These are phyloP conservation scores for Baryphthengus martii DNA, from an alignment of 2,113 vertebrate genomes.

Conservation along the genomic window DNA sequence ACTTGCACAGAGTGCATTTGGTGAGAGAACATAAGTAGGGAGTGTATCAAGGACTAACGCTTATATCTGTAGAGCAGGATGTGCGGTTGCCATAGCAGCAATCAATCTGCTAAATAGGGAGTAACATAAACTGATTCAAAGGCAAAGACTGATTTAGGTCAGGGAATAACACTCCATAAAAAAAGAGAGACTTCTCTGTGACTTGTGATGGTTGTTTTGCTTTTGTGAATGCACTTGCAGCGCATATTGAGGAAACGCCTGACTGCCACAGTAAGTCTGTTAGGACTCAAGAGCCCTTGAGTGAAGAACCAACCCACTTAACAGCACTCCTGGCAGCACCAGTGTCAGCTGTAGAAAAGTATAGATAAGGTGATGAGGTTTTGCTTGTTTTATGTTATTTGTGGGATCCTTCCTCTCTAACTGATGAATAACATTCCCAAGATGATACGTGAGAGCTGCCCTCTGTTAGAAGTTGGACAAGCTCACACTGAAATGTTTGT, in stretches of 20 bases:
- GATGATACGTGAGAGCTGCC: accelerated
- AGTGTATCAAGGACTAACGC: slow-evolving; percentile 62
- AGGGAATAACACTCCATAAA: slow-evolving; percentile 57
- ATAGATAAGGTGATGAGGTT: not conserved
- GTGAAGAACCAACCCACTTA: slow-evolving; percentile 3
- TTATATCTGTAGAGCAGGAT: slow-evolving; percentile 52
- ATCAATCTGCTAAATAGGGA: slow-evolving; percentile 71
- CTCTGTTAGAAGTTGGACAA: not conserved
- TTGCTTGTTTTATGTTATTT: not conserved
- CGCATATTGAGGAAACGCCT: slow-evolving; percentile 6
- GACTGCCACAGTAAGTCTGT: not conserved
- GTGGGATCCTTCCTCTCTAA: not conserved
- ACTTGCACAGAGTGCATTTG: slow-evolving; percentile 27
- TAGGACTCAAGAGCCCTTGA: not conserved
- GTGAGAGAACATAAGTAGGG: slow-evolving; percentile 35
- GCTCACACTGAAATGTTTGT: not conserved
- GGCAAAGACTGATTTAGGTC: slow-evolving; percentile 74
- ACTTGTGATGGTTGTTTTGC: slow-evolving; percentile 53
- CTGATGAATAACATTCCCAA: not conserved
- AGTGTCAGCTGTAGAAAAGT: not conserved
- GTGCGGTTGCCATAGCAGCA: slow-evolving; percentile 75
- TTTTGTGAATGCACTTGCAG: slow-evolving; percentile 42
- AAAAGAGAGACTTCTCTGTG: slow-evolving; percentile 54
- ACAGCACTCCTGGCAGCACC: not conserved
- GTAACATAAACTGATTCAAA: slow-evolving; percentile 76